Conservation (phyloP, 1,140 invertebrate species). For the Ooceraea biroi region DNA sequence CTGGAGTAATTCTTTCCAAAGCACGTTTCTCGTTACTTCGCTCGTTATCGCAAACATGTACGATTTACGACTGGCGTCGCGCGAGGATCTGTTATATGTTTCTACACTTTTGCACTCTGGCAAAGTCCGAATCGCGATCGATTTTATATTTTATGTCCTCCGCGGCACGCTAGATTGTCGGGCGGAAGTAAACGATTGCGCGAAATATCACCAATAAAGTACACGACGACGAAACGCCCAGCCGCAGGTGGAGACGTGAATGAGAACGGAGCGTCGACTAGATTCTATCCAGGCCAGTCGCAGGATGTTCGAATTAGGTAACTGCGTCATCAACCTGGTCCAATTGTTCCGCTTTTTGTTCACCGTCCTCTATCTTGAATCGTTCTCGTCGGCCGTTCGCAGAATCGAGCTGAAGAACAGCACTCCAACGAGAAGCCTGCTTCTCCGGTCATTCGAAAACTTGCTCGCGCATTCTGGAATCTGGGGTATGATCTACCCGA, state of each 20-base stretch:
- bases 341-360: constrained; percentile 71
- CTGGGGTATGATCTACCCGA: background rate
- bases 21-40: background rate
- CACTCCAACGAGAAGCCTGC: background rate
- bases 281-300: constrained; percentile 63
- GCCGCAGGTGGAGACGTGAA: background rate
- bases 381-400: constrained; percentile 18
- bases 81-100: background rate
- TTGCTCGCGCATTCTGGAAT: background rate
- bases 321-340: constrained; percentile 67
- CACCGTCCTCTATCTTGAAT: constrained; percentile 22
- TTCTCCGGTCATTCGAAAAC: background rate
- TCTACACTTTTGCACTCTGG: background rate
- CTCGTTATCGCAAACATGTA: background rate
- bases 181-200: background rate
- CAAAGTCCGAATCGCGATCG: constrained; percentile 15
- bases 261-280: background rate
- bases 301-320: constrained; percentile 75
- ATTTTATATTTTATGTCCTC: background rate
- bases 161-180: constrained; percentile 1
- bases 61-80: constrained; percentile 9
- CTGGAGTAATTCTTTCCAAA: background rate
- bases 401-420: constrained; percentile 25
- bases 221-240: background rate
- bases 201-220: constrained; percentile 10